A percentile compares a stretch with the other conserved stretches of the same genome.
phyloP scores from a whole-genome alignment of 1,140 invertebrate species.

The Tyrophagus putrescentiae region DNA sequence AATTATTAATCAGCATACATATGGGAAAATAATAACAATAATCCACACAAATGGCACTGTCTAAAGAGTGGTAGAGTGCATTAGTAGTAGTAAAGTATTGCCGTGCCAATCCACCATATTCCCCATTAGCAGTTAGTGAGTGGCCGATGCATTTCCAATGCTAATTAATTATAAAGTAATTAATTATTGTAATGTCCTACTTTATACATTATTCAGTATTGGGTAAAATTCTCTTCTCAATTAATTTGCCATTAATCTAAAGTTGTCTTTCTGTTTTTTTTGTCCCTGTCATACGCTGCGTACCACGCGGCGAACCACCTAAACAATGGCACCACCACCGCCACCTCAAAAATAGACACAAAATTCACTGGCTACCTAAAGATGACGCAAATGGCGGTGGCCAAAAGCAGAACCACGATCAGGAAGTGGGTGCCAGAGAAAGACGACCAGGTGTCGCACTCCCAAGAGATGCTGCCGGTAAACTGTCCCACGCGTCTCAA shows the following conservation, averaged over 20 bases:
- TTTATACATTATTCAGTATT: too few species aligned
- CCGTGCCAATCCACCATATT: too few species aligned
- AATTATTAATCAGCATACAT: too few species aligned
- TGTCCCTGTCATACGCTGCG: not conserved
- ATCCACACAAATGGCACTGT: too few species aligned
- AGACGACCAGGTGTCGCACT: not conserved
- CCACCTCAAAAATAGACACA: not conserved
- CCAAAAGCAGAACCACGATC: not conserved
- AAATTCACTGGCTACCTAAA: not conserved
- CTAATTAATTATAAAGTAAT: too few species aligned
- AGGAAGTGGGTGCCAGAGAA: not conserved
- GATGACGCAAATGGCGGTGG: not conserved
- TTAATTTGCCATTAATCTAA: not conserved
- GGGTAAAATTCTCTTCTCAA: not conserved
- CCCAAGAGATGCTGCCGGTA: not conserved
- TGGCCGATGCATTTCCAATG: too few species aligned
- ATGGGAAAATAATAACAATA: too few species aligned
- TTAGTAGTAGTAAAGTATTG: too few species aligned
- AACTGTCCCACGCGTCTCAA: not conserved
- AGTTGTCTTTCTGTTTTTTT: not conserved
- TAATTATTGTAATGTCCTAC: too few species aligned
- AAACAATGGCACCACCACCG: not conserved
- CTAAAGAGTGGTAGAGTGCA: too few species aligned
- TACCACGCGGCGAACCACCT: not conserved
- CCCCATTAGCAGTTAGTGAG: too few species aligned